These are phyloP conservation scores for Scaeva pyrastri DNA, from an alignment of 2,888 invertebrate species.

Conservation along the genomic window DNA sequence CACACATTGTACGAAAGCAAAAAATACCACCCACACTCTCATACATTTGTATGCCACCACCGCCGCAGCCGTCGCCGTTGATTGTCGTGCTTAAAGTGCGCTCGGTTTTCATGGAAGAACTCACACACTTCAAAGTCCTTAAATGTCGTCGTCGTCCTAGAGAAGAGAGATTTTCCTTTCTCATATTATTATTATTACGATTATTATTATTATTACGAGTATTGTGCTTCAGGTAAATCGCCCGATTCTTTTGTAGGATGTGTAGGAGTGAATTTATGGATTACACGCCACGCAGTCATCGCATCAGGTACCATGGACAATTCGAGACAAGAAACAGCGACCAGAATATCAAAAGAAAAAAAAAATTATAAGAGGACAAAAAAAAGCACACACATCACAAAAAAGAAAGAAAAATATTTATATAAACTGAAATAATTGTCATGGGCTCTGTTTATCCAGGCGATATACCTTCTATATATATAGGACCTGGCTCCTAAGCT, in stretches of 20 bases:
- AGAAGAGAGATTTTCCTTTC: not conserved
- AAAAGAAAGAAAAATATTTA: constrained; percentile 31
- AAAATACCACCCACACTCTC: not conserved
- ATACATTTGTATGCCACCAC: not conserved
- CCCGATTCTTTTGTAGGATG: constrained; percentile 24
- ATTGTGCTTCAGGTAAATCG: constrained; percentile 38
- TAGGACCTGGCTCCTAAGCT: not conserved
- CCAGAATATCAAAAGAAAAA: not conserved
- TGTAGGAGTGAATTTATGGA: constrained; percentile 30
- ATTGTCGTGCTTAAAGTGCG: not conserved
- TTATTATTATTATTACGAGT: constrained; percentile 30
- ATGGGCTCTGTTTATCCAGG: constrained; percentile 20
- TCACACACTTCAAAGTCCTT: constrained; percentile 13
- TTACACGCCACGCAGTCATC: constrained; percentile 30
- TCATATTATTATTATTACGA: constrained; percentile 3
- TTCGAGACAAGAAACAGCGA: constrained; percentile 12
- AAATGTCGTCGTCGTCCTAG: not conserved
- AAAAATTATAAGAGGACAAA: not conserved
- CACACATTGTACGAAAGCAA: not conserved
- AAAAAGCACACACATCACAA: not conserved
- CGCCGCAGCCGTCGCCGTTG: no score
- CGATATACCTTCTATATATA: not conserved
- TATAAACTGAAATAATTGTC: constrained; percentile 38
- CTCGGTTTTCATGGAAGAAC: constrained; percentile 16
- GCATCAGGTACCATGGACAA: constrained; percentile 32